These are phyloP conservation scores for Astreopora myriophthalma DNA, from an alignment of 64 coral and sea anemone species.

Conservation along the genomic window DNA sequence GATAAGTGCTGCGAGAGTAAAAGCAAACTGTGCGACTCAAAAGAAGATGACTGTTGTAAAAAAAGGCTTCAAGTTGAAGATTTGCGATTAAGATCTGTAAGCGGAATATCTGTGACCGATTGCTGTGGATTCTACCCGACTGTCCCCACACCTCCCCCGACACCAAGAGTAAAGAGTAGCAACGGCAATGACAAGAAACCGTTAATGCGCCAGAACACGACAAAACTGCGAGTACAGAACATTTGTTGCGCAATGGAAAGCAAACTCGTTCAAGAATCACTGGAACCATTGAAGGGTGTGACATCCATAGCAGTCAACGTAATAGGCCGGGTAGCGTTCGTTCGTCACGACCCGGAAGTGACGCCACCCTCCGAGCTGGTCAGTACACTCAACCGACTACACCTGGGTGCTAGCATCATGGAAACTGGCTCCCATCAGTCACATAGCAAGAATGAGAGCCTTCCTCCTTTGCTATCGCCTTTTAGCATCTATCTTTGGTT, in stretches of 20 bases:
- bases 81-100: neutral
- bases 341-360: slow-evolving; percentile 83
- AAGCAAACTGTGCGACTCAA: neutral
- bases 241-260: slow-evolving; percentile 94
- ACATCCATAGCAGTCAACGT: slow-evolving; percentile 84
- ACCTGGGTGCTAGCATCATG: slow-evolving; percentile 94
- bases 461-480: slow-evolving; percentile 53
- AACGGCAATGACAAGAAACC: neutral
- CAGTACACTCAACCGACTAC: slow-evolving; percentile 69
- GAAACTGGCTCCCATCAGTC: slow-evolving; percentile 79
- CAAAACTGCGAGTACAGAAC: slow-evolving; percentile 97
- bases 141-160: neutral
- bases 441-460: slow-evolving; percentile 28
- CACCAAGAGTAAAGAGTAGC: neutral
- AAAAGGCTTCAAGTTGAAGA: neutral
- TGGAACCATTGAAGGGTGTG: slow-evolving; percentile 79
- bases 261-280: slow-evolving; percentile 76
- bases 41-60: neutral
- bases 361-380: slow-evolving; percentile 78
- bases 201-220: slow-evolving; percentile 48
- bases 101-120: slow-evolving; percentile 21
- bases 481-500: slow-evolving; percentile 57
- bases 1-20: neutral
- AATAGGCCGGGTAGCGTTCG: slow-evolving; percentile 87
- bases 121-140: slow-evolving; percentile 14